These are phyloP conservation scores for Calliphora vicina DNA, from an alignment of 1,140 invertebrate genomes.

Conservation along the genomic window DNA sequence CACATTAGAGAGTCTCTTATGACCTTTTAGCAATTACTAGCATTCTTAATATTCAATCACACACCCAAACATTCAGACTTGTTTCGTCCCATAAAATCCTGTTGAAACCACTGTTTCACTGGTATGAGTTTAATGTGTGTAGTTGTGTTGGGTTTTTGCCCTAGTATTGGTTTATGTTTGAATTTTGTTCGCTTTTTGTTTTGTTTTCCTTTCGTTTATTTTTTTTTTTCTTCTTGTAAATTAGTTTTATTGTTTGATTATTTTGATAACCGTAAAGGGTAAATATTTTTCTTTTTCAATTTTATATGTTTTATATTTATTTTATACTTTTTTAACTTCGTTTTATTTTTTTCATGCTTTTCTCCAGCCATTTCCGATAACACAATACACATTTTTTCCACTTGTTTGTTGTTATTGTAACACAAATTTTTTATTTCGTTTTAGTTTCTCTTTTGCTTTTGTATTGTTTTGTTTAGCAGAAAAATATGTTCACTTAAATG, in stretches of 20 bases:
- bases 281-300: conserved; percentile 18
- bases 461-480: neutral
- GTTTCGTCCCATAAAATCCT: neutral
- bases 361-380: neutral
- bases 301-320: neutral
- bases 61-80: neutral
- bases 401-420: neutral
- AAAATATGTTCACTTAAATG: too few species aligned
- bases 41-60: too few species aligned
- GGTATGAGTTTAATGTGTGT: neutral
- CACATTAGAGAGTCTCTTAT: neutral
- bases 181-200: neutral
- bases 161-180: neutral
- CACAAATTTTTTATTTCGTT: neutral
- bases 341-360: neutral
- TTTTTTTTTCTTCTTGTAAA: neutral
- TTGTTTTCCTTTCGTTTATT: neutral
- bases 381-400: neutral
- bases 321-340: neutral
- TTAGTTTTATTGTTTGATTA: conserved; percentile 21
- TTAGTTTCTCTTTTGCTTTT: neutral
- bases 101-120: neutral
- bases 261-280: conserved; percentile 24
- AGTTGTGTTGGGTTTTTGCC: neutral
- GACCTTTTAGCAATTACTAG: neutral